phyloP scores from a whole-genome alignment of 2,113 vertebrate genomes.

The Stegostoma tigrinum region DNA sequence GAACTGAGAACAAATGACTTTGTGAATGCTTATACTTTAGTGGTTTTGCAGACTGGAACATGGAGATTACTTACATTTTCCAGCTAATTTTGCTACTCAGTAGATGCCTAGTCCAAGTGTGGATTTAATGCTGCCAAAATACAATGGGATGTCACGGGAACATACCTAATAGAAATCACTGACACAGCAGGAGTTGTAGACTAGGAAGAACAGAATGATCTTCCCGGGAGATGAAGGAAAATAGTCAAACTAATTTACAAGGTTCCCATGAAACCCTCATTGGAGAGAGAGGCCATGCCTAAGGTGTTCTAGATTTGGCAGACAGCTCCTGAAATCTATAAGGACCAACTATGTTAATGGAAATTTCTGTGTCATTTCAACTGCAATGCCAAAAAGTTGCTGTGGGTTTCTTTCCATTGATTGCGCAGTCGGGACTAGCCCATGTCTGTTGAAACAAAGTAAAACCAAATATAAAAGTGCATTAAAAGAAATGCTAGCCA shows the following conservation, averaged over 20 bases:
- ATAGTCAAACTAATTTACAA: not conserved
- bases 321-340: not conserved
- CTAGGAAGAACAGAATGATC: not conserved
- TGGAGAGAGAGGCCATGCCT: not conserved
- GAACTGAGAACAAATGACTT: not conserved
- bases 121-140: not conserved
- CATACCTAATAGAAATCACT: not conserved
- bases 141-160: not conserved
- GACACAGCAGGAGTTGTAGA: not conserved
- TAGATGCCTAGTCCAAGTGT: not conserved
- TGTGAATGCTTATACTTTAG: not conserved
- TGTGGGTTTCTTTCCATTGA: not conserved
- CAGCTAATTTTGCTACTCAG: not conserved
- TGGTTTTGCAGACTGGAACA: not conserved
- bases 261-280: not conserved
- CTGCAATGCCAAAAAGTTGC: not conserved
- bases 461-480: not conserved
- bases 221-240: not conserved
- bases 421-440: not conserved
- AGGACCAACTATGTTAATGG: not conserved
- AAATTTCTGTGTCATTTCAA: not conserved
- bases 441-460: not conserved
- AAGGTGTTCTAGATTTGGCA: not conserved
- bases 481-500: not conserved
- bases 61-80: not conserved